A percentile compares a stretch with the other conserved stretches of the same genome.
These are phyloP conservation scores for Biston stratarius DNA, from an alignment of 2,888 invertebrate genomes.

Conservation along the genomic window DNA sequence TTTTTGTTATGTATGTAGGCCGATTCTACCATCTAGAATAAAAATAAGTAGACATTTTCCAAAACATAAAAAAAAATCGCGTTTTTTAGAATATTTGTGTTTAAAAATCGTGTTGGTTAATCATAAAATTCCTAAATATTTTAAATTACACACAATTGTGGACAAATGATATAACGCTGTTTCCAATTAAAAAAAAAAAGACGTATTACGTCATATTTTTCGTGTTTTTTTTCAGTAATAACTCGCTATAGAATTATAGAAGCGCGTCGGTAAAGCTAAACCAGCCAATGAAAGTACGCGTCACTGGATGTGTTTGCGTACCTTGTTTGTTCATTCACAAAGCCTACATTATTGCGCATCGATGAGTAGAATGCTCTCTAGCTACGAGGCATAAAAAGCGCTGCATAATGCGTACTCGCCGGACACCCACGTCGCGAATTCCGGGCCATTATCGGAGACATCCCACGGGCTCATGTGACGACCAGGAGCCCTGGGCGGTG, in stretches of 20 bases:
- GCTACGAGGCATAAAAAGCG: constrained; percentile 70
- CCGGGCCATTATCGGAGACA: constrained; percentile 69
- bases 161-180: too few species aligned
- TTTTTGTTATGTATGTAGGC: too few species aligned
- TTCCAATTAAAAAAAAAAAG: too few species aligned
- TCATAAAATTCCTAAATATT: too few species aligned
- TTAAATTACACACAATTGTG: too few species aligned
- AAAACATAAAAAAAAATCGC: too few species aligned
- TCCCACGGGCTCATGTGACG: constrained; percentile 82
- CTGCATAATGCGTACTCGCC: constrained; percentile 69
- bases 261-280: constrained; percentile 46
- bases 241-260: constrained; percentile 47
- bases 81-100: too few species aligned
- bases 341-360: constrained; percentile 70
- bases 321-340: constrained; percentile 72
- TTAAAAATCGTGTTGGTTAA: too few species aligned
- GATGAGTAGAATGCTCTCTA: constrained; percentile 64
- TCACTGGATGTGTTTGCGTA: constrained; percentile 68
- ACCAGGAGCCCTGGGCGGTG: constrained; percentile 74
- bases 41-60: too few species aligned
- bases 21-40: too few species aligned
- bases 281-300: constrained; percentile 52
- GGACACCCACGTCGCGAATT: constrained; percentile 83
- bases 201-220: too few species aligned
- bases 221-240: too few species aligned